Evolutionary conservation across 2,797 vertebrate genomes (phyloP).

Genomic region (Tarsius wallacei): DNA sequence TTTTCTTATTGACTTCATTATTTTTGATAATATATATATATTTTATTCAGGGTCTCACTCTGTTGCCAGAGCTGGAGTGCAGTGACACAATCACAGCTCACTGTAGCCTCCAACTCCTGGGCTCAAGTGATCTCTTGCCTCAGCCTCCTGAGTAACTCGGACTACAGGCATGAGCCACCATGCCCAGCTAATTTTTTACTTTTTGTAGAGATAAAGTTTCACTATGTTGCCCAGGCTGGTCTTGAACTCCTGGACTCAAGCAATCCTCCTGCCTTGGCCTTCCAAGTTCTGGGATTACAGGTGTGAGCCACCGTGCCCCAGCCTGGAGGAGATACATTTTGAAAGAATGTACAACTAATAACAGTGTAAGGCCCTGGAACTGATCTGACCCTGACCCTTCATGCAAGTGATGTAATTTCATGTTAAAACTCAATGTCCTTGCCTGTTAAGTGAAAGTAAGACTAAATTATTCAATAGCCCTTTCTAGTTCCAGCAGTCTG

Average conservation of each 20-base stretch:
- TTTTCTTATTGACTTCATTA: background rate
- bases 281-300: background rate
- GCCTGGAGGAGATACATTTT: background rate
- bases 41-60: background rate
- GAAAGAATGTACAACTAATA: slow-evolving; percentile 7
- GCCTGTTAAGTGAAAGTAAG: background rate
- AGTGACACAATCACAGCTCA: background rate
- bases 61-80: background rate
- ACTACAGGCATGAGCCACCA: background rate
- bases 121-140: background rate
- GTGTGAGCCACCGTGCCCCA: background rate
- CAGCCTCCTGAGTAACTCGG: background rate
- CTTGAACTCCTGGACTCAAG: background rate
- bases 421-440: background rate
- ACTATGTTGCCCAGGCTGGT: background rate
- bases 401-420: background rate
- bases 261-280: background rate
- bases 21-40: too few relatives aligned
- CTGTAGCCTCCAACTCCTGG: background rate
- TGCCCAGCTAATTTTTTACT: background rate
- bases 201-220: background rate
- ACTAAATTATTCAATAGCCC: background rate
- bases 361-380: background rate
- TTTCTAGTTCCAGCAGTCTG: background rate
- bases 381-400: background rate